Evolutionary conservation across 1,140 invertebrate species (phyloP).

Genomic region (Cherax destructor): DNA sequence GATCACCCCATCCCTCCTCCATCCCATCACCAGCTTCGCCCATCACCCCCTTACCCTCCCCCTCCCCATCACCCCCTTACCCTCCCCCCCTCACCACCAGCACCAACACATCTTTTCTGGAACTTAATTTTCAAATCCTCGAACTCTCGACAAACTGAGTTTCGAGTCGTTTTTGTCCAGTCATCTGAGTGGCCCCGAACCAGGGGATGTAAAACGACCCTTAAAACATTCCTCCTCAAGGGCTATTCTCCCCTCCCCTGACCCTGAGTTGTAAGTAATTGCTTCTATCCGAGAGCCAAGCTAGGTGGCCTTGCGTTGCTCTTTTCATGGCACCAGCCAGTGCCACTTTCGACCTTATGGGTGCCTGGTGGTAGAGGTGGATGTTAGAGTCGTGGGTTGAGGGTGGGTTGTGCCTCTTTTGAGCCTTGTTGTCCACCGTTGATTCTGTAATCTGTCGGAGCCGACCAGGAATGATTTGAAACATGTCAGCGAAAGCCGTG

Average conservation of each 20-base stretch:
- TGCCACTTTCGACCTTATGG: neutral
- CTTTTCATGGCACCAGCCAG: constrained; percentile 4
- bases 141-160: constrained; percentile 58
- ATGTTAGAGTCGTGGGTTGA: neutral
- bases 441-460: constrained; percentile 46
- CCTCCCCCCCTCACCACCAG: too few species aligned
- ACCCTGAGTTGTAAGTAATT: constrained; percentile 52
- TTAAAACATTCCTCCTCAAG: neutral
- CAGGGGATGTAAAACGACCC: neutral
- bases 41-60: neutral
- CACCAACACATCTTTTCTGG: constrained; percentile 55
- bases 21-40: neutral
- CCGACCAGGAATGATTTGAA: constrained; percentile 20
- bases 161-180: constrained; percentile 65
- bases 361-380: neutral
- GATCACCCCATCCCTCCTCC: neutral
- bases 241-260: constrained; percentile 11
- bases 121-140: constrained; percentile 63
- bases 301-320: constrained; percentile 59
- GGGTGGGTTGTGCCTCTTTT: neutral
- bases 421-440: neutral
- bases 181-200: constrained; percentile 41
- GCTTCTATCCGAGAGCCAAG: constrained; percentile 64
- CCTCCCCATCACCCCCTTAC: neutral
- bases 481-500: constrained; percentile 33